Evolutionary conservation across 2,113 vertebrate genomes (phyloP).

Genomic region (Tachysurus vachellii): DNA sequence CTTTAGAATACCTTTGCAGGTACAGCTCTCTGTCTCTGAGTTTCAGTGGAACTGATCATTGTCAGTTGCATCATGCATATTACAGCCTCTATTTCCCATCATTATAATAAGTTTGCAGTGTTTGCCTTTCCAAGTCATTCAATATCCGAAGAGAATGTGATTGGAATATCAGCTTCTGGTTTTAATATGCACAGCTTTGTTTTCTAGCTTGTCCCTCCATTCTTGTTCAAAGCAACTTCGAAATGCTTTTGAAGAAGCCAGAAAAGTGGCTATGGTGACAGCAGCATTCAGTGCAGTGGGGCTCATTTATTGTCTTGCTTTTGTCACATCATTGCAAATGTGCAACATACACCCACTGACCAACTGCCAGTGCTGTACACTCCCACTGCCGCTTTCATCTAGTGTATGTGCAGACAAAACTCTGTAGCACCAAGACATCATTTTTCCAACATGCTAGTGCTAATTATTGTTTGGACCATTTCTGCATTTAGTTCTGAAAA

Average conservation of each 20-base stretch:
- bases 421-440: constrained; percentile 15
- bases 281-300: not conserved
- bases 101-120: not conserved
- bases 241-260: not conserved
- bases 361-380: constrained; percentile 28
- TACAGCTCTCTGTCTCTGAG: not conserved
- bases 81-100: constrained; percentile 2
- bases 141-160: not conserved
- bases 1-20: not conserved
- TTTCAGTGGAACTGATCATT: not conserved
- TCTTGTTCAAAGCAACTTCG: not conserved
- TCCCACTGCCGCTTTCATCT: constrained; percentile 36
- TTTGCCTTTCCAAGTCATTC: not conserved
- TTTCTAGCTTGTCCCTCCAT: not conserved
- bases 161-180: not conserved
- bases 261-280: not conserved
- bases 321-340: constrained; percentile 50
- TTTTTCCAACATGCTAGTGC: not conserved
- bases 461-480: not conserved
- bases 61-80: not conserved
- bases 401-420: constrained; percentile 32
- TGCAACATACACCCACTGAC: constrained; percentile 44
- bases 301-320: constrained; percentile 40
- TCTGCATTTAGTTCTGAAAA: not conserved
- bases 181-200: not conserved